Base-by-base conservation (phyloP, 1,140 invertebrate species). In the Ridgeia piscesae region DNA sequence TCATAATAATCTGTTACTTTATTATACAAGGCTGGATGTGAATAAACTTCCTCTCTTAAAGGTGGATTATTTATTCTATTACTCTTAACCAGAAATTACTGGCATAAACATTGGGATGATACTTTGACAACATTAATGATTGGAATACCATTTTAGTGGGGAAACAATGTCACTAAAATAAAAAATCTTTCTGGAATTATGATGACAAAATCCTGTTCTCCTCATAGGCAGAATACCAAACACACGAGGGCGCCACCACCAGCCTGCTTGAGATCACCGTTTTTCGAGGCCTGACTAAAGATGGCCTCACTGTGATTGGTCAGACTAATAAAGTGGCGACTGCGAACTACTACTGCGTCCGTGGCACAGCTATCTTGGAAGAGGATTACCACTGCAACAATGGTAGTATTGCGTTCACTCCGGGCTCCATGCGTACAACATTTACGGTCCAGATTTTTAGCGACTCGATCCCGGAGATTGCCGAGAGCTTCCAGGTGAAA, bases 221-320 rank as follows among this genome's bases (percentile, higher is more conserved):
- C 33, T 94, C 94, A 27, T 92, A 95, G 95, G 92, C 31, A 91
- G 93, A 94, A 90, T 95, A 94, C 88, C 91, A 94, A 21, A 95
- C 94, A 93, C 88, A 93, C 35, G 93, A 93, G 58, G 34, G 31
- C 33, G 31, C 34, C 17, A 89, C 48, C 14, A 34, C 35, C 33
- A n/a, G 35, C 33, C 34, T 88, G 33, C 34, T 93, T 1, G 31
- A 35, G 6, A 42, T 93, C 27, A 33, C 77, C 11, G 93, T 95
- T 9, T 91, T 92, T 35, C 92, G 95, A 88, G 95, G 95, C 27
- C 48, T 95, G 31, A 93, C 93, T 6, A 48, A 14, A 1, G 94
- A 94, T 92, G 94, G 94, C 14, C 88, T 91, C 17, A 93, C 93
- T 33, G 89, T 89, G 21, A 93, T 95, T 35, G 95, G 95, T 21